Evolutionary conservation across 2,888 invertebrate species (phyloP), one percentile per base, ranked within the genome.

Genomic region (Acanthosepion esculentum): DNA sequence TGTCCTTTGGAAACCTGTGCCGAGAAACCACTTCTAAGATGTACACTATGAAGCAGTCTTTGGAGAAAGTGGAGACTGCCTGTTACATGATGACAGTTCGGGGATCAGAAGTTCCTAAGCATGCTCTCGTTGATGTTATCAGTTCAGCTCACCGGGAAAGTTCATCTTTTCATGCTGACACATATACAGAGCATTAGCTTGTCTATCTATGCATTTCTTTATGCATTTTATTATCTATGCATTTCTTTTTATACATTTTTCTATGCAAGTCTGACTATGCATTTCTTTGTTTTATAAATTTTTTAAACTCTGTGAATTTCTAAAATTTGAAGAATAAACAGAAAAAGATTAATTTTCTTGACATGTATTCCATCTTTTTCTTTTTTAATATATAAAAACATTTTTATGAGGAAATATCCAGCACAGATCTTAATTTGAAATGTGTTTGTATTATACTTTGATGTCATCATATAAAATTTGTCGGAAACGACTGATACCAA

Each of bases 1-100:
- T 98, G 96, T 97, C 98, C 95, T 97, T 98, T 18, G 98, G 98
- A 20, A 97, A 97, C 78, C 97, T 98, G 0, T 98, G 98, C 59
- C 98, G 98, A 94, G 98, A 99, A 96, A 97, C 99, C 91, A 97
- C 98, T 29, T 98, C 98, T 59, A 99, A 99, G 97, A 97, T 98
- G 94, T 98, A 98, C 91, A 98, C 98, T 0, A 98, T 99, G 94
- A 98, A 98, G 91, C 98, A 98, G 96, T 99, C 98, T 97, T 98
- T 99, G 92, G 96, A 98, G 1, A 99, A 99, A 97, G 98, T 99
- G 96, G 99, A 99, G 97, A 98, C 98, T 95, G 98, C 98, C 0
- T 98, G 98, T 97, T 99, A 98, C 96, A 98, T 98, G 23, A 98
- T 99, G 48, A 98, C 98, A 96, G 98, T 99, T 3, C 98, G 99